These are phyloP conservation scores for Rhodinocichla rosea DNA, from an alignment of 2,113 vertebrate species.

Conservation along the genomic window DNA sequence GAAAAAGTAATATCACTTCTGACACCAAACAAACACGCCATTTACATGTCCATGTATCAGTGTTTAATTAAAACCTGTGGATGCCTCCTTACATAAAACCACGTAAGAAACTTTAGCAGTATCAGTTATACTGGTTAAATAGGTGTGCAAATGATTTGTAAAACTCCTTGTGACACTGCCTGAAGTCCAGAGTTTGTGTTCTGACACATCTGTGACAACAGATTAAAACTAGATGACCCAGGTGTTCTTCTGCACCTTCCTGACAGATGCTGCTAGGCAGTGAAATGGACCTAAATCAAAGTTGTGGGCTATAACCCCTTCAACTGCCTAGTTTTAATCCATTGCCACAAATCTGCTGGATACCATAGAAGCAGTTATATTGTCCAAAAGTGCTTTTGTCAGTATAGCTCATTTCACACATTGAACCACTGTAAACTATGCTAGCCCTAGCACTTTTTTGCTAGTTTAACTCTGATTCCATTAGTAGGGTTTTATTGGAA, in stretches of 20 bases:
- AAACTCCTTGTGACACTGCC: background rate
- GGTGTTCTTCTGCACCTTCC: background rate
- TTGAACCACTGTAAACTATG: slow-evolving; percentile 13
- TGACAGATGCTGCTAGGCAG: background rate
- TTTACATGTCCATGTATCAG: background rate
- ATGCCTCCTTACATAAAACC: background rate
- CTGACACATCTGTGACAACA: background rate
- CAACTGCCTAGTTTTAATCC: background rate
- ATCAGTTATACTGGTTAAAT: background rate
- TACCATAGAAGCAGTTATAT: slow-evolving; percentile 23
- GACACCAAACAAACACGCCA: background rate
- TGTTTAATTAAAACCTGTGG: background rate
- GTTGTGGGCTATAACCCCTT: background rate
- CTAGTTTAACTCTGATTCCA: slow-evolving; percentile 30
- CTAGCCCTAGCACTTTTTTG: slow-evolving; percentile 42
- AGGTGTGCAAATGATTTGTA: background rate
- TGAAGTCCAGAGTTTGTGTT: background rate
- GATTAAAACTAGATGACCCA: background rate
- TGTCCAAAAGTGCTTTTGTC: slow-evolving; percentile 53
- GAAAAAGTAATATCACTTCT: background rate
- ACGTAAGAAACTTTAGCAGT: background rate
- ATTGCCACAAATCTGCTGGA: slow-evolving; percentile 20
- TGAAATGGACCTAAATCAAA: background rate
- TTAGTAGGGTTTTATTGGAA: slow-evolving; percentile 29
- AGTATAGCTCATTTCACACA: slow-evolving; percentile 37